These are phyloP conservation scores for Scomber scombrus DNA, from an alignment of 2,113 vertebrate genomes.

Conservation along the genomic window DNA sequence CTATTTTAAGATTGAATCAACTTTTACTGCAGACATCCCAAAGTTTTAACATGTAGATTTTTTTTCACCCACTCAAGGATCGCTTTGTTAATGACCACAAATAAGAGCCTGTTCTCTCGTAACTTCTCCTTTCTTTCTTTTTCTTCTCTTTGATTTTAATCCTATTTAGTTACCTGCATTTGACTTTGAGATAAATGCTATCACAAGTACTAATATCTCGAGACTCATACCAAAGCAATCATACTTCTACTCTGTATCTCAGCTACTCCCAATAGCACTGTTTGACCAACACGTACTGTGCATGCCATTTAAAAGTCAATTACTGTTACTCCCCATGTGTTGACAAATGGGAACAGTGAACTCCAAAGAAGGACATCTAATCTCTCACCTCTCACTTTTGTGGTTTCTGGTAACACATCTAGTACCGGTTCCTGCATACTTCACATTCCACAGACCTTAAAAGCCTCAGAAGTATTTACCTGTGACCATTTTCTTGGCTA, in stretches of 20 bases:
- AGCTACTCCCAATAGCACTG: background rate
- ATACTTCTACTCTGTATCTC: background rate
- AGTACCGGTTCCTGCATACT: slow-evolving; percentile 43
- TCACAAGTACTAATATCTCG: background rate
- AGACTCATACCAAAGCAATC: background rate
- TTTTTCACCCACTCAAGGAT: background rate
- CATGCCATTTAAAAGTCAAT: slow-evolving; percentile 42
- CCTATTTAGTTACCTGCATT: background rate
- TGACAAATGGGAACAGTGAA: slow-evolving; percentile 19
- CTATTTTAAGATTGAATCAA: background rate
- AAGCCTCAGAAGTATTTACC: slow-evolving; percentile 36
- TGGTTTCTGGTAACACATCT: slow-evolving; percentile 33
- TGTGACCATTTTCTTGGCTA: slow-evolving; percentile 19
- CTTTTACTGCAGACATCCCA: too few relatives aligned
- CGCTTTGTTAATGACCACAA: background rate
- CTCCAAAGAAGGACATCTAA: slow-evolving; percentile 55
- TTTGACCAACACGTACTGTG: slow-evolving; percentile 48
- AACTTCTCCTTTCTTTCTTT: background rate
- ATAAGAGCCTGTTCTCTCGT: background rate
- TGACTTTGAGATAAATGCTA: slow-evolving; percentile 37
- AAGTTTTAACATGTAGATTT: too few relatives aligned
- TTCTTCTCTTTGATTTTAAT: background rate
- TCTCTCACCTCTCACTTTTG: slow-evolving; percentile 36
- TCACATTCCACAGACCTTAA: slow-evolving; percentile 48
- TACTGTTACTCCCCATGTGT: background rate